Conservation (phyloP, 1,140 invertebrate species). For the Hypsibius dujardini region DNA sequence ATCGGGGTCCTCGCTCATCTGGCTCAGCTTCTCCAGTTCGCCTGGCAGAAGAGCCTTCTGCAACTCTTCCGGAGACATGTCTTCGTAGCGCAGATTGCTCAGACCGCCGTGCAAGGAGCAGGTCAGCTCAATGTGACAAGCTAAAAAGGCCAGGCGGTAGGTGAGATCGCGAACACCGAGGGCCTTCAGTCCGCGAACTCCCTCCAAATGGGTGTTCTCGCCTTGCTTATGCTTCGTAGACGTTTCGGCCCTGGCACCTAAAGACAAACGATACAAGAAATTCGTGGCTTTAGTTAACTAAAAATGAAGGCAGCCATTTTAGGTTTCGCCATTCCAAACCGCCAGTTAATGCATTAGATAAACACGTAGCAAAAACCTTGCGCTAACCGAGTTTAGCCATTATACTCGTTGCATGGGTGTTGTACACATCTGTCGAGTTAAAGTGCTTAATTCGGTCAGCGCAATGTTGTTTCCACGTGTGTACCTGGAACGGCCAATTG, state of each 20-base stretch:
- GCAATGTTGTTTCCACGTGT: no score
- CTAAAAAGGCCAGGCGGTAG: constrained; percentile 84
- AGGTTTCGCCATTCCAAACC: no score
- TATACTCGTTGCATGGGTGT: no score
- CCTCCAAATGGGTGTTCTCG: constrained; percentile 40
- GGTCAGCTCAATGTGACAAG: constrained; percentile 70
- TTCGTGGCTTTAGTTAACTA: constrained; percentile 16
- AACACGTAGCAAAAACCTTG: no score
- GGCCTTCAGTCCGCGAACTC: constrained; percentile 72
- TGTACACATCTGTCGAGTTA: no score
- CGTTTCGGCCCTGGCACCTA: constrained; percentile 55
- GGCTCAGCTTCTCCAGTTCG: constrained; percentile 88
- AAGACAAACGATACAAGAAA: constrained; percentile 15
- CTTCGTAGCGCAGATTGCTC: constrained; percentile 39
- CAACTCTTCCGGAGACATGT: constrained; percentile 71
- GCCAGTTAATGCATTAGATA: constrained; percentile 13
- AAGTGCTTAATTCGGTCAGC: no score
- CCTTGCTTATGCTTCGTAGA: constrained; percentile 46
- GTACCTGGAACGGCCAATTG: constrained; percentile 60
- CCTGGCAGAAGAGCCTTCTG: constrained; percentile 81
- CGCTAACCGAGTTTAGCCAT: no score
- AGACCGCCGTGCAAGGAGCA: constrained; percentile 44
- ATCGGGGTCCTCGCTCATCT: constrained; percentile 85
- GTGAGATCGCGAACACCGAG: constrained; percentile 87
- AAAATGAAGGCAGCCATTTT: background rate